Evolutionary conservation across 2,113 vertebrate species (phyloP), one percentile per base, ranked within the genome.

Genomic region (Zosterops borbonicus): DNA sequence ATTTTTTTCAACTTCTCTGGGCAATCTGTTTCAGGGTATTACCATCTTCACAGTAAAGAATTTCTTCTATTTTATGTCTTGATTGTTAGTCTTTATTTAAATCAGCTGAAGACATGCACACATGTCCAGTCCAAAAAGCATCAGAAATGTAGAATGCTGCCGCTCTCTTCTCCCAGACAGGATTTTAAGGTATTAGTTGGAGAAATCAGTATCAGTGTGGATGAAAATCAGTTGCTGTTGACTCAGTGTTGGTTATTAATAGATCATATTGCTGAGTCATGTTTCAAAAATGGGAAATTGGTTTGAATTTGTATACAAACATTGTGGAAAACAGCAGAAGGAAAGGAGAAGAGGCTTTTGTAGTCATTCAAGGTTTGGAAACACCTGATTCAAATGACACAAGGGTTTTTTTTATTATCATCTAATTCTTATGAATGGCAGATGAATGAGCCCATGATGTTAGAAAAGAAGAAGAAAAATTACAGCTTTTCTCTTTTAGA

Each of bases 401-500:
- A 49, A 22, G 21, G 24, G 6, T 55, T 76, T 29, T 49, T 49
- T 62, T 9, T 14, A 21, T 64, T 80, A 9, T 62, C 25, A 46
- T 63, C 13, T 78, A 71, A 67, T 64, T 20, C 17, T 68, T 82
- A 17, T 31, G 28, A 47, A 64, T 56, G 47, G 25, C 3, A 11
- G 11, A 63, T 60, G 27, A 85, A 63, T 60, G 11, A 79, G 7
- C 8, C 22, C 25, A 29, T 46, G 11, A 41, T 53, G 19, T 31
- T 64, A 71, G 12, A 49, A 56, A 56, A 76, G 44, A 69, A 11
- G 31, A 64, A 87, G 33, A 63, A 68, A 87, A 71, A 55, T 21
- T 2, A 10, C 1, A 18, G 49, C 24, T 44, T 18, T 7, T 0
- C 0, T 13, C 1, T 21, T 60, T 87, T 10, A 64, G 31, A 41